Evolutionary conservation across 2,888 invertebrate genomes (phyloP), one percentile per base, ranked within the genome.

Genomic region (Synergus itoensis): DNA sequence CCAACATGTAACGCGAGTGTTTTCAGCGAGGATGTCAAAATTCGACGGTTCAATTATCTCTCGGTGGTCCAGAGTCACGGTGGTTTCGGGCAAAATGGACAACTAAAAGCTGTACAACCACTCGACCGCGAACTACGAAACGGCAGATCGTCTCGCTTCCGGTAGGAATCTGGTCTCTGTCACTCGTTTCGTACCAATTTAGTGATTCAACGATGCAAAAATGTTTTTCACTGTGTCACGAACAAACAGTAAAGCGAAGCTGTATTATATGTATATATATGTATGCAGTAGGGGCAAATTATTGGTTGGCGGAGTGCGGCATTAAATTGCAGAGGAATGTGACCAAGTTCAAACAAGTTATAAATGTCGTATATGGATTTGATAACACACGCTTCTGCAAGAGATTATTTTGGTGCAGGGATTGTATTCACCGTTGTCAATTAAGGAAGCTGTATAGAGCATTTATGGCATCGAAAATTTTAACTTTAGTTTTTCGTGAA

Each of bases 11-110:
- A 53, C 73, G 40, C n/a, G 53, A 73, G n/a, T 73, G 73, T 73
- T 73, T 73, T 73, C 48, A 73, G 16, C 45, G 48, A 60, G 77
- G 83, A 87, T 82, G 86, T 88, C 89, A 87, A 86, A 87, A 86
- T 85, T 88, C 85, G 88, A 88, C 87, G 85, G 87, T 87, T 87
- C 89, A 86, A 89, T 89, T 89, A 89, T 88, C 87, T 82, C 79
- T 43, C 82, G 79, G 73, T 53, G 53, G 73, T 73, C 53, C 36
- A 48, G 28, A 73, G 48, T 40, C 36, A 73, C 73, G 18, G 73
- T 53, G 73, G 73, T 73, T 73, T 73, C 18, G 36, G 36, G 53
- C 73, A 73, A 53, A 73, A 73, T 73, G 53, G 73, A 53, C 36
- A 73, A 53, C 53, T 73, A 73, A 73, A 73, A 73, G 36, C 73